Evolutionary conservation across 2,888 invertebrate species (phyloP), one percentile per base, ranked within the genome.

Genomic region (Polymixis lichenea): DNA sequence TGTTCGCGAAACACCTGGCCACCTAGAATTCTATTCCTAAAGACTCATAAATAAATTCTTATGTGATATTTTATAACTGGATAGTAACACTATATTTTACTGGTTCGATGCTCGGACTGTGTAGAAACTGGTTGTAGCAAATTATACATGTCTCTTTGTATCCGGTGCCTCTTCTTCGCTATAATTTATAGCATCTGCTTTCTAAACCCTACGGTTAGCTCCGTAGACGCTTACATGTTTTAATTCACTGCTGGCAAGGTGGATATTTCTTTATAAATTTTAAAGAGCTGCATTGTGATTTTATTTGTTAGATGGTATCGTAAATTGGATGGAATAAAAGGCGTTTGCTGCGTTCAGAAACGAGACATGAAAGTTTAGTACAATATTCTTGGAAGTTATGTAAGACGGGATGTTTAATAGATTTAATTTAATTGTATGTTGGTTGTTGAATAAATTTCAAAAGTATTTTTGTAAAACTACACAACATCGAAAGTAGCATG

Each of bases 151-250:
- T 93, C 92, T 91, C 88, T 92, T 92, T 92, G 91, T 90, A 91
- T 91, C 92, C 91, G 92, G 91, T 91, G 93, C 91, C 84, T 93
- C 95, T 91, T 93, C 93, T 92, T 89, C 86, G 90, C 88, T 90
- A 93, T 94, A 93, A 94, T 94, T 95, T 94, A 94, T 92, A 91
- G 89, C 89, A 89, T 90, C 90, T 91, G 93, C 93, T 94, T 94
- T 94, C 94, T 94, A 94, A 92, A 91, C 90, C 89, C 91, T 90
- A 90, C 87, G 88, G 88, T 91, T 91, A 91, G 87, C 87, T 83
- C 78, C 83, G 82, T 78, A 86, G 83, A 87, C 84, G 85, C 83
- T 84, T 81, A 77, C 83, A 80, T 85, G 72, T 86, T 85, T 87
- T 83, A 82, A 86, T 80, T 84, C 78, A 83, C 56, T 61, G 70